A percentile compares a stretch with the other conserved stretches of the same genome.
Evolutionary conservation across 2,888 invertebrate genomes (phyloP).

Genomic region (Eubasilissa splendida): DNA sequence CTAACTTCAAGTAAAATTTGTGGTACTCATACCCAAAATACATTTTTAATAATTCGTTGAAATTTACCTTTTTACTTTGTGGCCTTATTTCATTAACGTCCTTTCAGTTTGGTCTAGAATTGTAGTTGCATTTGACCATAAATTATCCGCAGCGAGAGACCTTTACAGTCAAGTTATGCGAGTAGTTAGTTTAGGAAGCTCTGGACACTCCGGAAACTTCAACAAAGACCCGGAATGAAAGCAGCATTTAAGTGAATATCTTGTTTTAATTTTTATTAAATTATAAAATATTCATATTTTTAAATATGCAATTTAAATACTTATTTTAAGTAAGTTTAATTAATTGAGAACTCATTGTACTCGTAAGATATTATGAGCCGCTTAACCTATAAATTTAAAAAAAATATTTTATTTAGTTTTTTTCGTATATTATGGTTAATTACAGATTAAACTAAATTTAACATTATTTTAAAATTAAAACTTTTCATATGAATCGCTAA

Average conservation of each 20-base stretch:
- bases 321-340: not conserved
- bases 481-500: no score
- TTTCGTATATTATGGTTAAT: no score
- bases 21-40: no score
- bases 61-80: not conserved
- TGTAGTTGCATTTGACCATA: constrained; percentile 22
- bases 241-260: not conserved
- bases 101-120: not conserved
- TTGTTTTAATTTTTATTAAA: not conserved
- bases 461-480: no score
- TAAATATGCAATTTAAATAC: not conserved
- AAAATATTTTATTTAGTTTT: no score
- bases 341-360: not conserved
- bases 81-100: not conserved
- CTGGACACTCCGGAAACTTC: constrained; percentile 5
- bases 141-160: constrained; percentile 17
- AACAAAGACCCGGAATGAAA: not conserved
- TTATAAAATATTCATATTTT: not conserved
- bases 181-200: constrained; percentile 22
- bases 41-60: no score
- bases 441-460: no score
- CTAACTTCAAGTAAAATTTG: no score
- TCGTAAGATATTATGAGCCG: no score
- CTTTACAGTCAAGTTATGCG: constrained; percentile 15
- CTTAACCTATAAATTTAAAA: no score